Evolutionary conservation across 2,113 vertebrate species (phyloP).

Genomic region (Martes martes): DNA sequence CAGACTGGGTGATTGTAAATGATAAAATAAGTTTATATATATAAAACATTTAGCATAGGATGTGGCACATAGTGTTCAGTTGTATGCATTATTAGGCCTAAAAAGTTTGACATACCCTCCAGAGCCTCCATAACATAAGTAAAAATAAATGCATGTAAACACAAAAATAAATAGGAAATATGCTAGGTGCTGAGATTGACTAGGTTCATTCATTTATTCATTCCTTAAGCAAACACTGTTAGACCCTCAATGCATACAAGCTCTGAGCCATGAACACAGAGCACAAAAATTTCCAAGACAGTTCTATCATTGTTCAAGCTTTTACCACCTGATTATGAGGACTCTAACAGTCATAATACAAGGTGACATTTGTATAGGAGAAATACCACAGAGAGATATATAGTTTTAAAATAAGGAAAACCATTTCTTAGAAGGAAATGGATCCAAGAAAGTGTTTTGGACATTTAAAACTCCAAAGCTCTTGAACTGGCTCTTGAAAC

Average conservation of each 20-base stretch:
- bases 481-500: background rate
- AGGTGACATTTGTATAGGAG: background rate
- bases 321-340: conserved; percentile 14
- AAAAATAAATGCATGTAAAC: background rate
- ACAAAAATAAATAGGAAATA: background rate
- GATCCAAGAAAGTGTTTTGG: background rate
- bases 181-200: background rate
- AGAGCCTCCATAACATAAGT: background rate
- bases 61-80: background rate
- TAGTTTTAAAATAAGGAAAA: conserved; percentile 16
- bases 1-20: background rate
- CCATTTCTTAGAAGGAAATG: background rate
- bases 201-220: background rate
- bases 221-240: conserved; percentile 20
- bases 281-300: background rate
- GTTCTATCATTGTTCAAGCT: background rate
- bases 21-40: background rate
- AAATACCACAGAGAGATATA: background rate
- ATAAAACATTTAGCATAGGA: background rate
- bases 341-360: background rate
- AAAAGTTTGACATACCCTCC: background rate
- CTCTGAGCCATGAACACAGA: background rate
- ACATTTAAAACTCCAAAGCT: background rate
- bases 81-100: background rate
- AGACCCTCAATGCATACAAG: background rate